A percentile compares a stretch with the other conserved stretches of the same genome.
Conservation (phyloP, 2,113 vertebrate species). For the Dissostichus mawsoni region DNA sequence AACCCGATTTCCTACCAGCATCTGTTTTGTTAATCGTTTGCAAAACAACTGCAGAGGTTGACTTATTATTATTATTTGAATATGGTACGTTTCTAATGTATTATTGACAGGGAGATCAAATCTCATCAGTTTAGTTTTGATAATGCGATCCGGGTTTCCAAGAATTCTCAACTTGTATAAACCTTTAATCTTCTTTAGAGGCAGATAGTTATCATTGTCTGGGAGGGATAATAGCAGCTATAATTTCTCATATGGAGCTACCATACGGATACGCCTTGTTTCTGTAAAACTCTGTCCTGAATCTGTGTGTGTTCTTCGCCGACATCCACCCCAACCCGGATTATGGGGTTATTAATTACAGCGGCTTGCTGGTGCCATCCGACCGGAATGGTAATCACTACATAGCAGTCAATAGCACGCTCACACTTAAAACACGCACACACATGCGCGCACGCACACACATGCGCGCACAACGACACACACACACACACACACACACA, state of each 20-base stretch:
- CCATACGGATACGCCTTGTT: conserved; percentile 75
- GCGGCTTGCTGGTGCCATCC: conserved; percentile 83
- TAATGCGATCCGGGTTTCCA: conserved; percentile 78
- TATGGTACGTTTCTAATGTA: conserved; percentile 64
- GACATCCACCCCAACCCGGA: conserved; percentile 79
- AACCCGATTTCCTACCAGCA: conserved; percentile 84
- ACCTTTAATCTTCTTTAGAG: conserved; percentile 85
- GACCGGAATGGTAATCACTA: conserved; percentile 86
- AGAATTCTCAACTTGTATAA: conserved; percentile 80
- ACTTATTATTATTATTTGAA: conserved; percentile 82
- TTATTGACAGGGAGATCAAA: conserved; percentile 79
- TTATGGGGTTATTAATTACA: conserved; percentile 89
- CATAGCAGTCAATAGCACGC: conserved; percentile 82
- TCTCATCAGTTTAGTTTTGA: conserved; percentile 74
- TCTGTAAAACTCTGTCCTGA: conserved; percentile 78
- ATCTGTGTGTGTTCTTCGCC: conserved; percentile 68
- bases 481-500: conserved; percentile 12
- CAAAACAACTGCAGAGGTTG: conserved; percentile 83
- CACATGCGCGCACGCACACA: conserved; percentile 4
- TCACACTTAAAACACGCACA: conserved; percentile 50
- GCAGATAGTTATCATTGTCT: conserved; percentile 85
- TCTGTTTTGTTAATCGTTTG: conserved; percentile 90
- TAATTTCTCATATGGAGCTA: conserved; percentile 75
- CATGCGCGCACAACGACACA: conserved; percentile 1
- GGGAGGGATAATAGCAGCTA: conserved; percentile 79